These are phyloP conservation scores for Pogoniulus pusillus DNA, from an alignment of 2,797 vertebrate species.

Conservation along the genomic window DNA sequence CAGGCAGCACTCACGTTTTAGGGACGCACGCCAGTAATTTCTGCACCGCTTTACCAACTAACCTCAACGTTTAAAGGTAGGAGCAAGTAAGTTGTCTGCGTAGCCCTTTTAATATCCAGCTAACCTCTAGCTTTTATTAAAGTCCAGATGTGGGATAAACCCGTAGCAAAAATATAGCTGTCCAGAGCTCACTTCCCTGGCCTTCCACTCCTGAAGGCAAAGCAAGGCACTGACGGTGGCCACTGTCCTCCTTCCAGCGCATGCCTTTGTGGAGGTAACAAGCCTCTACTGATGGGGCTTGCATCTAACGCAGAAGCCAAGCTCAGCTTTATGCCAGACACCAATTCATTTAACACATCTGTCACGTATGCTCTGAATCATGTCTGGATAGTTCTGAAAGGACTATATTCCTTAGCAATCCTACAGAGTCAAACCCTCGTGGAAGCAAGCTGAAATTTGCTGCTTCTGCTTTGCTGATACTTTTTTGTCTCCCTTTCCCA, in stretches of 20 bases:
- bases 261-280: neutral
- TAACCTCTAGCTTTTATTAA: slow-evolving; percentile 20
- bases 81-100: too few species aligned
- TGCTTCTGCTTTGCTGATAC: neutral
- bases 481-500: neutral
- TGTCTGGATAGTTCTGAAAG: neutral
- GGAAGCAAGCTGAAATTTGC: neutral
- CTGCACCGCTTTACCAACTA: neutral
- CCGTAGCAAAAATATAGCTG: neutral
- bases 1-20: neutral
- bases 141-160: neutral
- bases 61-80: slow-evolving; percentile 33
- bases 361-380: neutral
- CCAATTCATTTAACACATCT: neutral
- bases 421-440: neutral
- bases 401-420: neutral
- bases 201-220: neutral
- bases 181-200: neutral
- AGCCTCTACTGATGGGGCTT: neutral
- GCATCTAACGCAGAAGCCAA: neutral
- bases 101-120: slow-evolving; percentile 11
- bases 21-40: slow-evolving; percentile 12
- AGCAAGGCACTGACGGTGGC: neutral
- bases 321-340: neutral
- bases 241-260: neutral